Conservation (phyloP, 35 echinoderm and acorn worm species). For the Apostichopus californicus region DNA sequence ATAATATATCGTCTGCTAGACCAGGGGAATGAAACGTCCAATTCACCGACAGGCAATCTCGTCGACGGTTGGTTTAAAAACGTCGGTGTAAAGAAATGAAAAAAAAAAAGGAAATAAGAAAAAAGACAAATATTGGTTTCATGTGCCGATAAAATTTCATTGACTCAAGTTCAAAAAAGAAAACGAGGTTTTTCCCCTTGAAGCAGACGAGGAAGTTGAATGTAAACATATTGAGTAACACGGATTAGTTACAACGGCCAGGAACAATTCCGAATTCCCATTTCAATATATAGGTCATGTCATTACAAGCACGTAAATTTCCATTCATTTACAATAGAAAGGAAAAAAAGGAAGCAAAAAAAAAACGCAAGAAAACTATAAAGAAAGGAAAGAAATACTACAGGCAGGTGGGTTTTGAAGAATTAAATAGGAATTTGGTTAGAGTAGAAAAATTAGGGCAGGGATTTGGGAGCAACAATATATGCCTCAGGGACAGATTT, state of each 20-base stretch:
- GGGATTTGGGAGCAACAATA: neutral
- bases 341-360: too few species aligned
- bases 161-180: too few species aligned
- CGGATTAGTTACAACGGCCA: neutral
- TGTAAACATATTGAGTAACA: neutral
- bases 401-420: neutral
- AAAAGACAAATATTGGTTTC: too few species aligned
- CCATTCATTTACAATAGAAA: neutral
- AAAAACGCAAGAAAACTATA: too few species aligned
- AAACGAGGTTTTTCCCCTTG: neutral
- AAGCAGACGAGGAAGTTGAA: neutral
- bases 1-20: too few species aligned
- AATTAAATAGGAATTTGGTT: neutral
- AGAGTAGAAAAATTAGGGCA: neutral
- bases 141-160: too few species aligned
- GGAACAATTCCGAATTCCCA: neutral
- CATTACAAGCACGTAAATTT: neutral
- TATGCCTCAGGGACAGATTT: neutral
- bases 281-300: neutral
- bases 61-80: too few species aligned
- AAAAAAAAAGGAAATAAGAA: too few species aligned
- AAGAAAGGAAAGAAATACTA: neutral
- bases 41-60: too few species aligned
- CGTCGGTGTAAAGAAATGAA: too few species aligned
- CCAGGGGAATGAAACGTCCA: too few species aligned